Evolutionary conservation across 2,888 invertebrate genomes (phyloP), one percentile per base, ranked within the genome.

Genomic region (Steromphala cineraria): DNA sequence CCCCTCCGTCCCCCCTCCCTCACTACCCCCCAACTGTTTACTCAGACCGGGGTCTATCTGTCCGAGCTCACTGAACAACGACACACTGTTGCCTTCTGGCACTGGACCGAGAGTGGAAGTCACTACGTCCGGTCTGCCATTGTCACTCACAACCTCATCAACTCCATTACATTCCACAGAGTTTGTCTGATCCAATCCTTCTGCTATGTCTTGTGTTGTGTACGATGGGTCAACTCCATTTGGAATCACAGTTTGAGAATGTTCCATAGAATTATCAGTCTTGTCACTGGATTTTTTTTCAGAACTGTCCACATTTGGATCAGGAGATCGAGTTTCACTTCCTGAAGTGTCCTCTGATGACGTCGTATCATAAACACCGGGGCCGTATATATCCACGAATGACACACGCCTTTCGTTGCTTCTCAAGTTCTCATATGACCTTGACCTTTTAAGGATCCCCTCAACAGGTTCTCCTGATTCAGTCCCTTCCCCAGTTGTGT

Each of bases 371-470:
- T 75, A 75, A 46, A 75, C 75, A 24, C 75, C 75, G 7, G 62
- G 62, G 7, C 40, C 67, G 10, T 62, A 19, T 19, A 56, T 79
- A 19, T 82, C 81, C 19, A 82, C 85, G 80, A 85, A 87, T 71
- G 82, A 86, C 10, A 85, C 84, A 19, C 86, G 80, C 17, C 85
- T 79, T 5, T 85, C 82, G 13, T 85, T 81, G n/a, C 83, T 84
- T 19, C 85, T 80, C 21, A 87, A 80, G 78, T 85, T 85, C 77
- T 88, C 89, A 82, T 82, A 88, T 10, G 88, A 89, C 24, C 88
- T 52, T n/a, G 84, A 80, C 78, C 78, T 84, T 75, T 89, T 89
- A 15, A 89, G 84, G 52, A 89, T 89, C n/a, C 89, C 85, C 21
- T 55, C 75, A 13, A 56, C 62, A 28, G 75, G 28, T 15, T 31